Evolutionary conservation across 2,797 vertebrate species (phyloP).

Genomic region (Mallotus villosus): DNA sequence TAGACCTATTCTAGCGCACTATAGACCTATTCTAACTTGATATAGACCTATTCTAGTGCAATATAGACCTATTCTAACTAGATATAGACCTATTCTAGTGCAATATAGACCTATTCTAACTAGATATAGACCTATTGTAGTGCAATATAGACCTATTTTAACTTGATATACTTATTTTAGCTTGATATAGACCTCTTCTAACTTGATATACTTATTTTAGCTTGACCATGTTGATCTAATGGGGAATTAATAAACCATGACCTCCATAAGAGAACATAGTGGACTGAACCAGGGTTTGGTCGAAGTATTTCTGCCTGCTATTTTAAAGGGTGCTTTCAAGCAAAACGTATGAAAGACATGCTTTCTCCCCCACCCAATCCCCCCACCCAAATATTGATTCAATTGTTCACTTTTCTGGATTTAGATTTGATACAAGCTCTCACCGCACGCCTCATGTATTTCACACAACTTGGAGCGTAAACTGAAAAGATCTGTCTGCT

Average conservation of each 20-base stretch:
- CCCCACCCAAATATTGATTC: too few species aligned
- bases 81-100: background rate
- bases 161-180: background rate
- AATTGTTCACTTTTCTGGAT: background rate
- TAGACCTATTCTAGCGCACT: background rate
- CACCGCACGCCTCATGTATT: background rate
- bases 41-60: background rate
- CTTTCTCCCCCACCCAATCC: too few species aligned
- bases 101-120: background rate
- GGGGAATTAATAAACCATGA: background rate
- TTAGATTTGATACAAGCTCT: background rate
- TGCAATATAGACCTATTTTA: background rate
- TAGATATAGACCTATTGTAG: too few species aligned
- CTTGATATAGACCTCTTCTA: background rate
- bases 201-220: too few species aligned
- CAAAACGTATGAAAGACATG: background rate
- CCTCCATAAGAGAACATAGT: background rate
- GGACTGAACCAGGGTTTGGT: slow-evolving; percentile 5
- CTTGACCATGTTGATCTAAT: background rate
- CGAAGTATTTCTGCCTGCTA: background rate
- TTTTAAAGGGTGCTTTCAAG: background rate
- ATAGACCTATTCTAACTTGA: too few species aligned
- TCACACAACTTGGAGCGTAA: background rate
- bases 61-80: background rate
- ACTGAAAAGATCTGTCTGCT: background rate